Base-by-base conservation (phyloP, 2,113 vertebrate species). In the Monopterus albus region DNA sequence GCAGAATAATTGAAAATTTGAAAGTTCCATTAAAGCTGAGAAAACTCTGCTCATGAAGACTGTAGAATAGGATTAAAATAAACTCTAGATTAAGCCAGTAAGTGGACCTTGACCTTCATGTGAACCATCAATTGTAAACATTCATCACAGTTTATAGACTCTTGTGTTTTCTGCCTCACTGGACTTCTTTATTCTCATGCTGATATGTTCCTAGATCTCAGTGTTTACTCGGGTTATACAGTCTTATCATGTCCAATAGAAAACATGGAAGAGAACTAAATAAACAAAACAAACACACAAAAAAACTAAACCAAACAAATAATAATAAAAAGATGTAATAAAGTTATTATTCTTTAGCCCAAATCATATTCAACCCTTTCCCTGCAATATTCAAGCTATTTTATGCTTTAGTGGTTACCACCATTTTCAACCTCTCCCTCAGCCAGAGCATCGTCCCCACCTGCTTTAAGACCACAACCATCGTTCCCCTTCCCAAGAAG, bases 271-370 rank as follows among this genome's bases (percentile, higher is more conserved):
- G 29, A 31, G 8, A 31, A 31, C 8, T 31, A 31, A 31, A 5
- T 31, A 31, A 6, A n/a, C n/a, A n/a, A n/a, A n/a, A n/a, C n/a
- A n/a, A n/a, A n/a, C n/a, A n/a, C n/a, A n/a, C n/a, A n/a, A n/a
- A n/a, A n/a, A n/a, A n/a, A n/a, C n/a, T n/a, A n/a, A n/a, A n/a
- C n/a, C n/a, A n/a, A n/a, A n/a, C n/a, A n/a, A n/a, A n/a, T n/a
- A n/a, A n/a, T n/a, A n/a, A n/a, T n/a, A n/a, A n/a, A n/a, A n/a
- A n/a, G n/a, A n/a, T n/a, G n/a, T n/a, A n/a, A n/a, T n/a, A n/a
- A n/a, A n/a, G n/a, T n/a, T n/a, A n/a, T 50, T 40, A 46, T 36
- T 10, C 23, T 35, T 77, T 26, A 59, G 63, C 42, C 36, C 20
- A 2, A 25, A 46, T 72, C 31, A 61, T 18, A 31, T 46, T 79